Evolutionary conservation across 2,888 invertebrate genomes (phyloP).

Genomic region (Agriotes lineatus): DNA sequence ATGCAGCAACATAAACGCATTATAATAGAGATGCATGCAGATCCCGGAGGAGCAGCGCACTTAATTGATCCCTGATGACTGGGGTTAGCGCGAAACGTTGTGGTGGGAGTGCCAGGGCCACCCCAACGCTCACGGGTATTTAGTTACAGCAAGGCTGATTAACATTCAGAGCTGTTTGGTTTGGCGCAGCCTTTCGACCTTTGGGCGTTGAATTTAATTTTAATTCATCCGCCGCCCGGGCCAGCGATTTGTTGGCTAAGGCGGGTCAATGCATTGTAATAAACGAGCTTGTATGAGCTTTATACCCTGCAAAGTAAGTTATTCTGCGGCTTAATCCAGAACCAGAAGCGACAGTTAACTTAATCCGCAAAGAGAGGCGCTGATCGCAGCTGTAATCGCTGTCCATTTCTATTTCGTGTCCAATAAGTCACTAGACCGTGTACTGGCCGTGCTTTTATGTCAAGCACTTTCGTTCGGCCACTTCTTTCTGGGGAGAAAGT

Average conservation of each 20-base stretch:
- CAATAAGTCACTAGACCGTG: constrained; percentile 61
- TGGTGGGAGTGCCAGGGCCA: constrained; percentile 50
- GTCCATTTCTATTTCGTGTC: constrained; percentile 62
- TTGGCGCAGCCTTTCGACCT: constrained; percentile 7
- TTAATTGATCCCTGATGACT: constrained; percentile 66
- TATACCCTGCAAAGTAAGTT: constrained; percentile 30
- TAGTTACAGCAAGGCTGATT: constrained; percentile 55
- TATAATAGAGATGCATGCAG: constrained; percentile 47
- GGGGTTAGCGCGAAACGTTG: constrained; percentile 61
- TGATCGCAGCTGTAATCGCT: constrained; percentile 64
- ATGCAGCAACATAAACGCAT: constrained; percentile 46
- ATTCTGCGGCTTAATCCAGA: constrained; percentile 47
- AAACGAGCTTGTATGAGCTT: neutral
- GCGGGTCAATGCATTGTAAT: neutral
- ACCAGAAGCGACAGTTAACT: constrained; percentile 56
- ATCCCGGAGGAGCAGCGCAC: constrained; percentile 46
- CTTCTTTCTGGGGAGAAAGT: constrained; percentile 23
- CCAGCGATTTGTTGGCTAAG: too few species aligned
- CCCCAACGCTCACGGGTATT: constrained; percentile 61
- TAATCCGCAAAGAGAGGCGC: constrained; percentile 61
- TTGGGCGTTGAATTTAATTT: neutral
- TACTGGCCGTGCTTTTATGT: constrained; percentile 30
- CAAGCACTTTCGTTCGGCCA: constrained; percentile 15
- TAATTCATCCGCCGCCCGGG: neutral
- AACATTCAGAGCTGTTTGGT: constrained; percentile 32